Base-by-base conservation (phyloP, 2,888 invertebrate genomes). In the Meteorus cinctellus region DNA sequence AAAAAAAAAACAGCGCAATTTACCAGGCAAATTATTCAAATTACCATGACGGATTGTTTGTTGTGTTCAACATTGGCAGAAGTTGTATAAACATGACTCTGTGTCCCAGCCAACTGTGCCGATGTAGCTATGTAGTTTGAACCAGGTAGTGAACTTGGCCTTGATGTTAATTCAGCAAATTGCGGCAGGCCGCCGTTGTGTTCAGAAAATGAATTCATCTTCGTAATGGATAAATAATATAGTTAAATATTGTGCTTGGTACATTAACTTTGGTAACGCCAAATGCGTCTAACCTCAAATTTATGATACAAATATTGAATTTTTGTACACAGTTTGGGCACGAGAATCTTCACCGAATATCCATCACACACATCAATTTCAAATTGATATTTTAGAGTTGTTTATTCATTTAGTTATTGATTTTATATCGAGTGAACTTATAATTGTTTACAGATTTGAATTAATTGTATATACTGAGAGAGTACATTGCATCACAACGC, bases 201-300 rank as follows among this genome's bases (percentile, higher is more conserved):
- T 72, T 85, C 86, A 19, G 87, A 82, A 77, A 86, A 89, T 55
- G 55, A 19, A 82, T 89, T 85, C 89, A 89, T 89, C 75, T 82
- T 84, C 60, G 45, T 14, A 24, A 45, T 36, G 55, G 19, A 24
- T 55, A 6, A 55, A 55, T 29, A 67, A 65, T 62, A 29, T n/a
- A 62, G 29, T 16, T 16, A 24, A 24, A 62, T 62, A 6, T 29
- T 31, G 29, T 31, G 14, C 29, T 63, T 31, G 31, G 34, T 29
- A 29, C 34, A 63, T 34, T n/a, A 31, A 29, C 63, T 34, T 41
- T 16, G n/a, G n/a, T n/a, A 63, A 63, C 63, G 63, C 63, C 63
- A 63, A 63, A 63, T 12, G 72, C 34, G 72, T 31, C n/a, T 75
- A 76, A 78, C 73, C 76, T 73, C 72, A 51, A 76, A 79, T 45